Evolutionary conservation across 2,113 vertebrate species (phyloP).

Genomic region (Phylloscopus trochilus): DNA sequence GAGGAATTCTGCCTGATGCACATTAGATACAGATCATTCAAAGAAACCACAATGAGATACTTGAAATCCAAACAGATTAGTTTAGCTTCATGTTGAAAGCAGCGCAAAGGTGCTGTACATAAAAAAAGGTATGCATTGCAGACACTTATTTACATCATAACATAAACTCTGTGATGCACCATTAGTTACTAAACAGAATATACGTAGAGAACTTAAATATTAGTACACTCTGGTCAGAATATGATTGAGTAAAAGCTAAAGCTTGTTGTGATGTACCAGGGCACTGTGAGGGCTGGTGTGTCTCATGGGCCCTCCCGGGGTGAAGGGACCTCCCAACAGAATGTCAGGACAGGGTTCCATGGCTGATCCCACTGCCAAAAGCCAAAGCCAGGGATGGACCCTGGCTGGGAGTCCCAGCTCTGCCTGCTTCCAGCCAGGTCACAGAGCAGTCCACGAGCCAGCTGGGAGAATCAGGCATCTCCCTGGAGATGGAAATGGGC

Average conservation of each 20-base stretch:
- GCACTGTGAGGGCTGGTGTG: not conserved
- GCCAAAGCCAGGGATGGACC: not conserved
- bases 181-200: not conserved
- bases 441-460: not conserved
- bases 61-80: not conserved
- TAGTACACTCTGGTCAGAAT: not conserved
- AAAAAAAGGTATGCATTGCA: not conserved
- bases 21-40: not conserved
- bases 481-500: not conserved
- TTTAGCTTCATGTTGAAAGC: not conserved
- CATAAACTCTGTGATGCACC: not conserved
- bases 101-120: not conserved
- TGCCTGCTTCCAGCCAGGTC: not conserved
- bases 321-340: fast-evolving
- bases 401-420: not conserved
- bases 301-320: fast-evolving
- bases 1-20: not conserved
- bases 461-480: not conserved
- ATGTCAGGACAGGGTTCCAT: fast-evolving
- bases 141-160: not conserved
- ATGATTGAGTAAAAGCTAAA: not conserved
- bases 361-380: not conserved
- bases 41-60: not conserved
- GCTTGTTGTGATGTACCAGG: not conserved
- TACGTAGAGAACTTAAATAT: not conserved